phyloP scores from a whole-genome alignment of 2,113 vertebrate genomes.

The Etia nguti region DNA sequence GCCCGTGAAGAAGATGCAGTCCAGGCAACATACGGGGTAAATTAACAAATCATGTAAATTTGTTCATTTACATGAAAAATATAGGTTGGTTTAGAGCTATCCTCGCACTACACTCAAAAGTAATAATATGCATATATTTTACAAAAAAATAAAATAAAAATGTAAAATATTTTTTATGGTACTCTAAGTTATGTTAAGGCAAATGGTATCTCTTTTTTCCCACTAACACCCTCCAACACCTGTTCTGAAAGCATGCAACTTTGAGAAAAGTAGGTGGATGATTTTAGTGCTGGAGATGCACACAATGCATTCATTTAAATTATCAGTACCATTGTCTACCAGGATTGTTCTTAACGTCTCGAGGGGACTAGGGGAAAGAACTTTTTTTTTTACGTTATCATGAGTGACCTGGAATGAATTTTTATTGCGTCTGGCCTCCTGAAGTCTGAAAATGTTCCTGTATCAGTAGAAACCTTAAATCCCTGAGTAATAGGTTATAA shows the following conservation, averaged over 20 bases:
- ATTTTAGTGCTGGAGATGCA: background rate
- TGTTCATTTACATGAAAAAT: background rate
- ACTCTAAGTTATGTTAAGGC: background rate
- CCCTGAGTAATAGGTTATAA: slow-evolving; percentile 35
- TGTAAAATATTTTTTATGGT: background rate
- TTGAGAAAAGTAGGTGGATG: background rate
- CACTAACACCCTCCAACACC: background rate
- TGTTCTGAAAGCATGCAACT: background rate
- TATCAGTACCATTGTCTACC: background rate
- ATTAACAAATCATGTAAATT: background rate
- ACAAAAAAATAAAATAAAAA: background rate
- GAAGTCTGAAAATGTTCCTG: slow-evolving; percentile 2
- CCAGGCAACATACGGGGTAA: background rate
- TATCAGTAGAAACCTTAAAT: slow-evolving; percentile 32
- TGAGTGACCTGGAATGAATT: background rate
- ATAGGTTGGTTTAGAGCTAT: background rate
- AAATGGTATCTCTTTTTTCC: background rate
- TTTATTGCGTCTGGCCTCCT: background rate
- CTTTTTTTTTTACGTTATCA: background rate
- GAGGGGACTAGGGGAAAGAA: background rate
- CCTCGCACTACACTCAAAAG: background rate
- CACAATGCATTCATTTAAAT: background rate
- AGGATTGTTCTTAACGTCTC: background rate
- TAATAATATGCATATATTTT: background rate
- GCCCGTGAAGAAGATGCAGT: background rate